Evolutionary conservation across 2,797 vertebrate genomes (phyloP).

Genomic region (Melanogrammus aeglefinus): DNA sequence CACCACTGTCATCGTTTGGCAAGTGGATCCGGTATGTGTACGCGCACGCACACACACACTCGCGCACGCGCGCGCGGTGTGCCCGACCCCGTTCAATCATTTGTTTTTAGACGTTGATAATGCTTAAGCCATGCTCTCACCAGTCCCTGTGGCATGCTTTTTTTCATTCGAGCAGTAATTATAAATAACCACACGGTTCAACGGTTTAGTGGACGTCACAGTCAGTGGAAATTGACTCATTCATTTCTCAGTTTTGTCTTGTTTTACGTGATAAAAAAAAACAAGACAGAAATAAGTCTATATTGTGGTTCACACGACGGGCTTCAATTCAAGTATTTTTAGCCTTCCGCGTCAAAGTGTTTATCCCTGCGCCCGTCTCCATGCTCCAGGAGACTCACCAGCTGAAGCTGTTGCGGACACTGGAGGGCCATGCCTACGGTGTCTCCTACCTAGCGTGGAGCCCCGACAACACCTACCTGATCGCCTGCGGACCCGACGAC

Average conservation of each 20-base stretch:
- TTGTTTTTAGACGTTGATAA: not conserved
- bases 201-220: not conserved
- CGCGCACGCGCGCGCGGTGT: not conserved
- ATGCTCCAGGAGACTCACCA: slow-evolving; percentile 88
- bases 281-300: not conserved
- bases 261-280: not conserved
- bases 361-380: not conserved
- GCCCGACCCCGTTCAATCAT: not conserved
- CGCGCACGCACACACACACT: no score
- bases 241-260: not conserved
- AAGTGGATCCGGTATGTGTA: slow-evolving; percentile 93
- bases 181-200: not conserved
- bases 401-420: slow-evolving; percentile 90
- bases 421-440: slow-evolving; percentile 96
- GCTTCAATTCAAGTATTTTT: not conserved
- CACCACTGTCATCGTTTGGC: slow-evolving; percentile 98
- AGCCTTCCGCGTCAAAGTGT: not conserved
- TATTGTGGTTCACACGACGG: not conserved
- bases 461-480: slow-evolving; percentile 95
- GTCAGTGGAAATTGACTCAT: not conserved
- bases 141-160: not conserved
- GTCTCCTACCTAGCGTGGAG: slow-evolving; percentile 99
- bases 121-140: not conserved
- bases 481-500: slow-evolving; percentile 97
- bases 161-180: not conserved